Evolutionary conservation across 2,113 vertebrate genomes (phyloP).

Genomic region (Cryptomyrus ogoouensis): DNA sequence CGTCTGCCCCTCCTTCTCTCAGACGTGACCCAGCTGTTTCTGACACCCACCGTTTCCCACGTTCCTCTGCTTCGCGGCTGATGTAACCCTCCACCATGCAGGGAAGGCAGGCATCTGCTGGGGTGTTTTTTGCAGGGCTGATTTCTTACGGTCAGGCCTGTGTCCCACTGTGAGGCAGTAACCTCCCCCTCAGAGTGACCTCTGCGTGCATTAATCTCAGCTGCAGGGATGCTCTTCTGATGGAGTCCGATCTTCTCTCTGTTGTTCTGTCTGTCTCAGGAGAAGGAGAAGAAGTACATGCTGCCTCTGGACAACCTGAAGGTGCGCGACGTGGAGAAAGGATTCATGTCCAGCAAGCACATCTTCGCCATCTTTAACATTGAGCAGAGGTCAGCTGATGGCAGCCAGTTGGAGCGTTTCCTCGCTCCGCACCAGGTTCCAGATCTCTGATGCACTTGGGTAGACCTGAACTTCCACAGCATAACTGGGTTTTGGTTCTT

Average conservation of each 20-base stretch:
- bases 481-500: neutral
- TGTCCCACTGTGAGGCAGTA: neutral
- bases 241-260: neutral
- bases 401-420: neutral
- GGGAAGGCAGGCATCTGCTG: neutral
- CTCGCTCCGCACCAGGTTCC: neutral
- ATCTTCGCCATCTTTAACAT: constrained; percentile 76
- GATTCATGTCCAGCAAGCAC: constrained; percentile 80
- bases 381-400: constrained; percentile 71
- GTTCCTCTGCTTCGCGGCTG: constrained; percentile 4
- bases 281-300: constrained; percentile 94
- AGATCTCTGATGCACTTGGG: neutral
- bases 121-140: neutral
- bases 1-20: neutral
- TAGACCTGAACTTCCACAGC: neutral
- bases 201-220: neutral
- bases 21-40: constrained; percentile 15
- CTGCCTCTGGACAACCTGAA: constrained; percentile 81
- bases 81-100: neutral
- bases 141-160: neutral
- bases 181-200: neutral
- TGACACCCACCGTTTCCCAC: constrained; percentile 17
- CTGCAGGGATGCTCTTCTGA: neutral
- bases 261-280: constrained; percentile 54
- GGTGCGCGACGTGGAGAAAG: constrained; percentile 73